Conservation (phyloP, 2,888 invertebrate species). For the Sepiola atlantica region DNA sequence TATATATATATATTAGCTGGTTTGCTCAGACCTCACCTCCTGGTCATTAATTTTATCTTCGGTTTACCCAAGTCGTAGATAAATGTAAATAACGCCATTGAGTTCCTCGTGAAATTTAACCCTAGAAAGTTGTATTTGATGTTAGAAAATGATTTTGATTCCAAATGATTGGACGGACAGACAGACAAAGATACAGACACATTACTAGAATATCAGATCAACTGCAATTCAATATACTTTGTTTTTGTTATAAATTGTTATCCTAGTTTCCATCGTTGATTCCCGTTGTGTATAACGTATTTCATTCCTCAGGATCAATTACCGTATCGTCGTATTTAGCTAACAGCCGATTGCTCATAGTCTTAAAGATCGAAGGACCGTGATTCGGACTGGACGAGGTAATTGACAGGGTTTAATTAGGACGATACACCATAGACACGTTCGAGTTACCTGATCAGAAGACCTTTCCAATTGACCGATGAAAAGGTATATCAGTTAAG, state of each 20-base stretch:
- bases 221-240: too few relatives aligned
- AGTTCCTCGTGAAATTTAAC: too few relatives aligned
- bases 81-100: too few relatives aligned
- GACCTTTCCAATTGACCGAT: background rate
- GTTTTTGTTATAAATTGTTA: background rate
- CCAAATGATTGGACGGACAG: too few relatives aligned
- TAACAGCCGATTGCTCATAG: background rate
- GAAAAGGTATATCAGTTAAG: background rate
- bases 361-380: background rate
- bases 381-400: background rate
- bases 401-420: background rate
- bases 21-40: too few relatives aligned
- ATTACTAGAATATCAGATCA: too few relatives aligned
- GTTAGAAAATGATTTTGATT: too few relatives aligned
- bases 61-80: too few relatives aligned
- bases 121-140: too few relatives aligned
- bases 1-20: too few relatives aligned
- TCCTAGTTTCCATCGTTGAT: background rate
- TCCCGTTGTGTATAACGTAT: background rate
- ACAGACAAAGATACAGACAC: too few relatives aligned
- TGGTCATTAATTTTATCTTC: too few relatives aligned
- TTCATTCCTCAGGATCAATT: background rate
- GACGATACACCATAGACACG: background rate
- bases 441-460: background rate
- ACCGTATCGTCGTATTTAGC: background rate